Evolutionary conservation across 2,113 vertebrate genomes (phyloP).

Genomic region (Caretta caretta): DNA sequence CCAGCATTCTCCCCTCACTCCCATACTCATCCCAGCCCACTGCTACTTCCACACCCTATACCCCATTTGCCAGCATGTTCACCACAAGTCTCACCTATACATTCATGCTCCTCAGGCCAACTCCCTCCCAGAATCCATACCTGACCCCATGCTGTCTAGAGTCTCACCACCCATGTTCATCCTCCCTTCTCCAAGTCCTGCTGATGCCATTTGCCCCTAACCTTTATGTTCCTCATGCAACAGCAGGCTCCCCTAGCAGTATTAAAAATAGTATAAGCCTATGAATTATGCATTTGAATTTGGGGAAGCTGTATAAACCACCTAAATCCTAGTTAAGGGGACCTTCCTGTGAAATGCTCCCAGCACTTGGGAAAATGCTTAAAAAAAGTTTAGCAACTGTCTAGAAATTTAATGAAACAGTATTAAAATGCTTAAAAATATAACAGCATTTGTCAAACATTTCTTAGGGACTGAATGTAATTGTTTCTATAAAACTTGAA

Average conservation of each 20-base stretch:
- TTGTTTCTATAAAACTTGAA: constrained; percentile 12
- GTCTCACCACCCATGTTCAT: neutral
- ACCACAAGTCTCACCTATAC: neutral
- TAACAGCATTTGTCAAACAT: constrained; percentile 5
- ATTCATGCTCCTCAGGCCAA: neutral
- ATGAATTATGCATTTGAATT: neutral
- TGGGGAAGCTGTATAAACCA: neutral
- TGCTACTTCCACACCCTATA: neutral
- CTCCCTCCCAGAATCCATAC: neutral
- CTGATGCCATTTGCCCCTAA: neutral
- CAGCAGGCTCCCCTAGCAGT: neutral
- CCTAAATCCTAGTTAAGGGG: neutral
- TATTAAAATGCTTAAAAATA: constrained; percentile 24
- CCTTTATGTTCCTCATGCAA: neutral
- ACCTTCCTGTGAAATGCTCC: neutral
- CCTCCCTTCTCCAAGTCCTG: neutral
- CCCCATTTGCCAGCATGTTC: neutral
- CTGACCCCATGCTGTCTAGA: fast-evolving
- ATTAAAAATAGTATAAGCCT: neutral
- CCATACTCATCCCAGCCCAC: neutral
- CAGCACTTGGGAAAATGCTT: neutral
- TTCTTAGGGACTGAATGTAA: constrained; percentile 43
- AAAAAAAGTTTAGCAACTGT: neutral
- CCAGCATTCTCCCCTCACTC: neutral
- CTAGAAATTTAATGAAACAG: neutral